Evolutionary conservation across 2,888 invertebrate genomes (phyloP).

Genomic region (Diaprepes abbreviatus): DNA sequence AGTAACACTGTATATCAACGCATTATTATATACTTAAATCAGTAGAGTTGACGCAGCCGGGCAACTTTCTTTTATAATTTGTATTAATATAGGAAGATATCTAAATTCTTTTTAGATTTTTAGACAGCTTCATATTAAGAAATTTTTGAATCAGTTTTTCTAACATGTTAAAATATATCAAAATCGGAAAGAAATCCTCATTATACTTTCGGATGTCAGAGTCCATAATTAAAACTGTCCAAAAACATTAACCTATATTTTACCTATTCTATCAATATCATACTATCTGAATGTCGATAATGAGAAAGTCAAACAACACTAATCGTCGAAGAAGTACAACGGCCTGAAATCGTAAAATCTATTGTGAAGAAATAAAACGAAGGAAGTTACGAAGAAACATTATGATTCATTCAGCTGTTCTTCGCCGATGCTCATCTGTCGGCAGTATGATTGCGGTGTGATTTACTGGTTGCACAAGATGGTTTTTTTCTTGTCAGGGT

Average conservation of each 20-base stretch:
- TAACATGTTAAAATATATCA: no score
- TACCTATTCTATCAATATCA: neutral
- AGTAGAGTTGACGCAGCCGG: no score
- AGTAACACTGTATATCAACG: no score
- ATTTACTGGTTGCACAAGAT: constrained; percentile 39
- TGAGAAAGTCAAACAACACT: neutral
- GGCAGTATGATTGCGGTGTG: constrained; percentile 40
- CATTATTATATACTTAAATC: no score
- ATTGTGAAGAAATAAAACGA: constrained; percentile 41
- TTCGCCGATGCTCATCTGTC: constrained; percentile 43
- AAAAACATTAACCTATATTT: neutral
- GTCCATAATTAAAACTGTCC: no score
- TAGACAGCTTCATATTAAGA: no score
- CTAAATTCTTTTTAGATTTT: no score
- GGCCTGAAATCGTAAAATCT: constrained; percentile 41
- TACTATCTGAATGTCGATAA: neutral
- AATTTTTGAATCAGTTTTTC: no score
- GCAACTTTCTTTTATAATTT: no score
- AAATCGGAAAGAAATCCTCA: no score
- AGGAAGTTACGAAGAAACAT: constrained; percentile 40
- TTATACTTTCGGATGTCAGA: no score
- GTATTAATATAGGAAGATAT: no score
- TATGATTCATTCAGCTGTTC: constrained; percentile 44
- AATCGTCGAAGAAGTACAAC: constrained; percentile 19
- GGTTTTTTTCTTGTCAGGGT: constrained; percentile 30